Conservation (phyloP, 2,888 invertebrate species). For the Lampropteryx suffumata region DNA sequence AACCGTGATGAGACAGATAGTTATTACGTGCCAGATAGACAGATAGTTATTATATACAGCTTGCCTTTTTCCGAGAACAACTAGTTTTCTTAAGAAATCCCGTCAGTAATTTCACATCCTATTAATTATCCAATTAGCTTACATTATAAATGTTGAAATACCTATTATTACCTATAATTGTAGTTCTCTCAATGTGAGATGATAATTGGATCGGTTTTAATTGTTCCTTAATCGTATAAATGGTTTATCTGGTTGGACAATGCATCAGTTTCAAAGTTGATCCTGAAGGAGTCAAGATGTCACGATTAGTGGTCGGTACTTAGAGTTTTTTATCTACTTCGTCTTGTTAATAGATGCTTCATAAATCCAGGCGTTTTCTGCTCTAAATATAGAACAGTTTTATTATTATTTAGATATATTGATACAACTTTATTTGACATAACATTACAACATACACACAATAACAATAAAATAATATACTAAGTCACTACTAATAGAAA, state of each 20-base stretch:
- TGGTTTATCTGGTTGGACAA: background rate
- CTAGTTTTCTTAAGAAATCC: background rate
- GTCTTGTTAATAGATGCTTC: no score
- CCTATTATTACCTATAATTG: constrained; percentile 14
- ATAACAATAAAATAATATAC: no score
- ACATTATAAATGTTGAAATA: constrained; percentile 19
- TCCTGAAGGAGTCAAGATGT: constrained; percentile 18
- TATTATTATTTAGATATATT: no score
- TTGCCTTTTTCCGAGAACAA: constrained; percentile 1
- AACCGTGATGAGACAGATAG: no score
- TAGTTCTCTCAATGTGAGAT: constrained; percentile 11
- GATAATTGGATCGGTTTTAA: constrained; percentile 16
- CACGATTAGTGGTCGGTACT: constrained; percentile 29
- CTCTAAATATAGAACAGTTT: no score
- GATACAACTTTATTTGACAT: no score
- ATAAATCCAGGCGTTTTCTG: no score
- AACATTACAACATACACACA: no score
- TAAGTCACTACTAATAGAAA: no score
- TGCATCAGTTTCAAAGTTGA: constrained; percentile 17
- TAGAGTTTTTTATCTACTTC: background rate
- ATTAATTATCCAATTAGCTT: constrained; percentile 20
- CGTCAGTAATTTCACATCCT: constrained; percentile 22
- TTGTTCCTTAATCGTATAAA: constrained; percentile 20
- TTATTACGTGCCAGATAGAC: no score
- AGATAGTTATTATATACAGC: background rate